These are phyloP conservation scores for Tychaedon coryphoeus DNA, from an alignment of 2,113 vertebrate species.

Conservation along the genomic window DNA sequence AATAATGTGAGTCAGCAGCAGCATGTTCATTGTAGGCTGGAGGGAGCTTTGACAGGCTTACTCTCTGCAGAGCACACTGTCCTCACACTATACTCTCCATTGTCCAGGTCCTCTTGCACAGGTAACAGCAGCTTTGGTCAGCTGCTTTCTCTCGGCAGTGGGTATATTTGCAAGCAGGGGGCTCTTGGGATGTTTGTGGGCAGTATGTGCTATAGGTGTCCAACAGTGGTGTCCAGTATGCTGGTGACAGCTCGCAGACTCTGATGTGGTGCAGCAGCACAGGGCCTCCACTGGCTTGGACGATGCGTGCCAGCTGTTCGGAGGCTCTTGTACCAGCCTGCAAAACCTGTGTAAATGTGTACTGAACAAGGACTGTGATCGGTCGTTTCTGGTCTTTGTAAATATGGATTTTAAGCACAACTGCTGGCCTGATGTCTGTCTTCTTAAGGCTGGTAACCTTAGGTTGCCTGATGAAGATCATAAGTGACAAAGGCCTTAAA, in stretches of 20 bases:
- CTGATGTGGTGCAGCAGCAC: background rate
- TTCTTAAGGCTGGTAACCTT: background rate
- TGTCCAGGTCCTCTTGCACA: background rate
- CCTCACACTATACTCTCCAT: rapidly evolving
- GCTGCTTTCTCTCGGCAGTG: background rate
- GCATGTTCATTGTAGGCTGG: background rate
- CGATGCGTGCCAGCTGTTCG: rapidly evolving
- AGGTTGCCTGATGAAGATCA: background rate
- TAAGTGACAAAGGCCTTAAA: background rate
- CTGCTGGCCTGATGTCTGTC: background rate
- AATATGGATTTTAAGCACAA: background rate
- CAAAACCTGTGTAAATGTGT: background rate
- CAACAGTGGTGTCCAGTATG: background rate
- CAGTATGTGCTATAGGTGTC: rapidly evolving
- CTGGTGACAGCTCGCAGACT: rapidly evolving
- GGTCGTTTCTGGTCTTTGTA: background rate
- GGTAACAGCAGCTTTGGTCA: background rate
- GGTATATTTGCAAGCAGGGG: background rate
- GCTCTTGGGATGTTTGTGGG: background rate
- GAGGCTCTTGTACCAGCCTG: background rate
- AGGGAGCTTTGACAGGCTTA: rapidly evolving
- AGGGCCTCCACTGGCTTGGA: background rate
- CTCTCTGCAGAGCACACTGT: rapidly evolving
- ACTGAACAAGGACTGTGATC: background rate
- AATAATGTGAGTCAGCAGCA: background rate